A percentile compares a stretch with the other conserved stretches of the same genome.
phyloP scores from a whole-genome alignment of 2,888 invertebrate genomes.

The Limulus polyphemus region DNA sequence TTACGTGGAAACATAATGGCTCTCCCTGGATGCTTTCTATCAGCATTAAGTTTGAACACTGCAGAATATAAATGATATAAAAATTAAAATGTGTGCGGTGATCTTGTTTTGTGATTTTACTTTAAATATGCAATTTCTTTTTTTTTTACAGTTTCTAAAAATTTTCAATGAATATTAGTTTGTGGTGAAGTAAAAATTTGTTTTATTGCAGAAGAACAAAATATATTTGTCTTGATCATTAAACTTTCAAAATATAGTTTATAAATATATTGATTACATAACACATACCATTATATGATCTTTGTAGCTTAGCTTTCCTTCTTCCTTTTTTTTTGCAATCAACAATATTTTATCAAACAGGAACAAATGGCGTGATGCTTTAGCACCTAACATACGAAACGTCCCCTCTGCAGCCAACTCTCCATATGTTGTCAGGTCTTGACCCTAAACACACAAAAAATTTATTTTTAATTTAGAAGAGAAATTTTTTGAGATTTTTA shows the following conservation, averaged over 20 bases:
- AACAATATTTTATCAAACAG: slow-evolving; percentile 90
- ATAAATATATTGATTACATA: neutral
- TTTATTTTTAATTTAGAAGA: neutral
- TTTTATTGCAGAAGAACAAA: too few relatives aligned
- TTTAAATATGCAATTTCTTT: too few relatives aligned
- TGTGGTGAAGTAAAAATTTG: too few relatives aligned
- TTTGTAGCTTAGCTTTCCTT: slow-evolving; percentile 82
- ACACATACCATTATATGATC: slow-evolving; percentile 55
- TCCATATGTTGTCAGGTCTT: slow-evolving; percentile 72
- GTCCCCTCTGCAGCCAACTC: slow-evolving; percentile 81
- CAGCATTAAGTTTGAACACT: slow-evolving; percentile 96
- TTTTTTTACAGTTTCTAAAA: too few relatives aligned
- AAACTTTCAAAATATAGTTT: too few relatives aligned
- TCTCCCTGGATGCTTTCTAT: slow-evolving; percentile 90
- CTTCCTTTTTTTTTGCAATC: slow-evolving; percentile 84
- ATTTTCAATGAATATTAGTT: too few relatives aligned
- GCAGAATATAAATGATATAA: slow-evolving; percentile 31
- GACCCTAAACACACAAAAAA: slow-evolving; percentile 42
- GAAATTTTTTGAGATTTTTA: too few relatives aligned
- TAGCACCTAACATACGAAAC: slow-evolving; percentile 74
- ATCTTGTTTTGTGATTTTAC: too few relatives aligned
- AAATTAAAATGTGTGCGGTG: too few relatives aligned
- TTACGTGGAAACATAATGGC: slow-evolving; percentile 87
- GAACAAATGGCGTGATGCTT: slow-evolving; percentile 79
- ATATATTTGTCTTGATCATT: too few relatives aligned